Evolutionary conservation across 1,140 invertebrate species (phyloP).

Genomic region (Drosophila auraria): DNA sequence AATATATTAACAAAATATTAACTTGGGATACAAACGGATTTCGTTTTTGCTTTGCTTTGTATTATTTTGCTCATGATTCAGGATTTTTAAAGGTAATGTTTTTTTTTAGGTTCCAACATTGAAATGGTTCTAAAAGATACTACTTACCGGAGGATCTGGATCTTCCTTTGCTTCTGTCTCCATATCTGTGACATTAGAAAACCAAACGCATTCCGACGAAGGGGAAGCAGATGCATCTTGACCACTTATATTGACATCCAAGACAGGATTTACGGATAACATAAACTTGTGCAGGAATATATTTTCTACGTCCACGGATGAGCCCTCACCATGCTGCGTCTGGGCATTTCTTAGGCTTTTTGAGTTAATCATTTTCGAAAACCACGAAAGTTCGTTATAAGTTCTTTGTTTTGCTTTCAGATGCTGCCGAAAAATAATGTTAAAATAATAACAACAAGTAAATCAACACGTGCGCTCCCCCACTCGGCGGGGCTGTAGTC

Average conservation of each 20-base stretch:
- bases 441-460: conserved; percentile 38
- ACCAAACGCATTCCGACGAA: conserved; percentile 34
- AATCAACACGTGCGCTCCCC: conserved; percentile 30
- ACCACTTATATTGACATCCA: not conserved
- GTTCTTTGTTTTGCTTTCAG: conserved; percentile 23
- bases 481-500: not conserved
- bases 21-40: too few species aligned
- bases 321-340: conserved; percentile 61
- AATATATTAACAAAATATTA: too few species aligned
- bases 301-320: conserved; percentile 55
- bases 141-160: conserved; percentile 3
- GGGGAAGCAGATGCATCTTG: not conserved
- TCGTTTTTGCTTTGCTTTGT: too few species aligned
- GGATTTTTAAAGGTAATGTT: too few species aligned
- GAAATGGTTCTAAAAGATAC: not conserved
- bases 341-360: conserved; percentile 57
- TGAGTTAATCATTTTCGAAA: conserved; percentile 48
- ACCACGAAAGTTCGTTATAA: conserved; percentile 19
- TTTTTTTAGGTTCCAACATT: too few species aligned
- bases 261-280: conserved; percentile 8
- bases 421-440: conserved; percentile 25
- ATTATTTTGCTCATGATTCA: too few species aligned
- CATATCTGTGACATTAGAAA: conserved; percentile 7
- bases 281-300: conserved; percentile 59
- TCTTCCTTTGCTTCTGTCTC: too few species aligned